phyloP scores from a whole-genome alignment of 2,888 invertebrate species.

The Phaonia tiefii region DNA sequence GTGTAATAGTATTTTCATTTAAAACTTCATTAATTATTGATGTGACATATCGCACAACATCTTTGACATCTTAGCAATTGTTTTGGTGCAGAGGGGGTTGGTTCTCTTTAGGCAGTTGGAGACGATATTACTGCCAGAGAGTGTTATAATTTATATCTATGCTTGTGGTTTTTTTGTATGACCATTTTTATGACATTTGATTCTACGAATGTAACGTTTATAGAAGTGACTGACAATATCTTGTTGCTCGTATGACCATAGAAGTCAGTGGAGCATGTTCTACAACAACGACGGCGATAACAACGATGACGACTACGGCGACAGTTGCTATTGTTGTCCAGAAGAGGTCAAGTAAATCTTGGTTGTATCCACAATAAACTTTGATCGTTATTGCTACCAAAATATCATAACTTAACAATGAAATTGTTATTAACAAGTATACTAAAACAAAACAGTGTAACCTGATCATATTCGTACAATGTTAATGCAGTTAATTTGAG shows the following conservation, averaged over 20 bases:
- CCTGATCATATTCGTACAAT: too few relatives aligned
- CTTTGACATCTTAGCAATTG: too few relatives aligned
- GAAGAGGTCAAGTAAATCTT: conserved; percentile 66
- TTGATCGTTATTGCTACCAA: conserved; percentile 16
- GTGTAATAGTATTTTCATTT: conserved; percentile 19
- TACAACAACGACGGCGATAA: not conserved
- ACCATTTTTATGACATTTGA: conserved; percentile 30
- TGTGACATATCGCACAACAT: too few relatives aligned
- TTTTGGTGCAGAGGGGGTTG: not conserved
- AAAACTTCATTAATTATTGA: conserved; percentile 37
- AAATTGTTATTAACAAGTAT: too few relatives aligned
- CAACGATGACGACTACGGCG: conserved; percentile 18
- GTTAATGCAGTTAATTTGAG: too few relatives aligned
- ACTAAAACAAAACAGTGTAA: too few relatives aligned
- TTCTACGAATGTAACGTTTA: conserved; percentile 33
- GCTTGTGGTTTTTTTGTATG: too few relatives aligned
- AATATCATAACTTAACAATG: conserved; percentile 23
- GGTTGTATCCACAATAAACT: conserved; percentile 36
- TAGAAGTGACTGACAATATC: conserved; percentile 55
- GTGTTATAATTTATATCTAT: conserved; percentile 39
- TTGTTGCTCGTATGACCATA: conserved; percentile 62
- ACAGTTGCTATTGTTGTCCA: conserved; percentile 8
- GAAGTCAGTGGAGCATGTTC: conserved; percentile 43
- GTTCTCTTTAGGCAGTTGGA: too few relatives aligned
- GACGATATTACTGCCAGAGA: not conserved